Evolutionary conservation across 2,888 invertebrate species (phyloP).

Genomic region (Tetropium fuscum): DNA sequence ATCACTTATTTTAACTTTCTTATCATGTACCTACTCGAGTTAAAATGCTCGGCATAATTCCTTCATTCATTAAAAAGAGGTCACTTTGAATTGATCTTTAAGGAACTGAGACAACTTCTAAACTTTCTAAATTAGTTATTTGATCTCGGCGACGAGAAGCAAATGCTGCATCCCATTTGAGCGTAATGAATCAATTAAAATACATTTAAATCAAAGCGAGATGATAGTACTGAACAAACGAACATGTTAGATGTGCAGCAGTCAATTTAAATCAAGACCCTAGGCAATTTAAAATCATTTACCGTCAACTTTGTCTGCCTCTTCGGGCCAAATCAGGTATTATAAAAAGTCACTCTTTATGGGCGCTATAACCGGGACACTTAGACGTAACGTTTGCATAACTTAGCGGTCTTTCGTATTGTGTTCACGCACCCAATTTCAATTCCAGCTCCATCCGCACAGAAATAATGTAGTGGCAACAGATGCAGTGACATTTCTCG

Average conservation of each 20-base stretch:
- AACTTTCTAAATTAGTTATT: no score
- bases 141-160: no score
- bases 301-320: slow-evolving; percentile 55
- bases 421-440: no score
- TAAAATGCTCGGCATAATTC: slow-evolving; percentile 48
- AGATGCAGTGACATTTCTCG: no score
- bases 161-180: no score
- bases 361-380: background rate
- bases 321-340: slow-evolving; percentile 55
- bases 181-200: no score
- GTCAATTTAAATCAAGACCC: slow-evolving; percentile 40
- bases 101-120: background rate
- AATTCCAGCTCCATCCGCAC: no score
- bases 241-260: slow-evolving; percentile 1
- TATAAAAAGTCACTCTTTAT: no score
- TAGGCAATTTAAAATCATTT: slow-evolving; percentile 59
- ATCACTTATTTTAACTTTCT: slow-evolving; percentile 51
- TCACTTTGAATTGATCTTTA: slow-evolving; percentile 33
- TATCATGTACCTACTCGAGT: slow-evolving; percentile 45
- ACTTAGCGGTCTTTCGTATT: no score
- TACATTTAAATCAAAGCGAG: slow-evolving; percentile 1
- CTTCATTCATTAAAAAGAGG: slow-evolving; percentile 51
- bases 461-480: no score
- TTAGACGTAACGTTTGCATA: background rate
- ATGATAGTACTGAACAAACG: background rate